phyloP scores from a whole-genome alignment of 2,797 vertebrate genomes.

The Pyrocephalus nanus region DNA sequence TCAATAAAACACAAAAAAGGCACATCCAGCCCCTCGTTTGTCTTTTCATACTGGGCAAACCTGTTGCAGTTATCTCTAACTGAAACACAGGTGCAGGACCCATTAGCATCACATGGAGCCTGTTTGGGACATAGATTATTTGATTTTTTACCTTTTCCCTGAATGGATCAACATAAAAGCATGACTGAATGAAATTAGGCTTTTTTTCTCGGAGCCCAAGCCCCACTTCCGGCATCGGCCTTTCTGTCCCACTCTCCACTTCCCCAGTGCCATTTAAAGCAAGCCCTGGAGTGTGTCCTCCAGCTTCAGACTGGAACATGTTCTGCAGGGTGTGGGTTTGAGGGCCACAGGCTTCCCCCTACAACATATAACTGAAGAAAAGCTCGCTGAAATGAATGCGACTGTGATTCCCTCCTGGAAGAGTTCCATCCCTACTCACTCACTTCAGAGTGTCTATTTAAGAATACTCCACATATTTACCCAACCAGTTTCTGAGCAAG shows the following conservation, averaged over 20 bases:
- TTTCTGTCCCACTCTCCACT: neutral
- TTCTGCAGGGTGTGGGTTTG: neutral
- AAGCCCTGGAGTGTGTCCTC: neutral
- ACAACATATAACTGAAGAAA: accelerated
- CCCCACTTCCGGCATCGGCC: too few species aligned
- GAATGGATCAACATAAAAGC: neutral
- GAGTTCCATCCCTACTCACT: neutral
- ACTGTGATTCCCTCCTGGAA: neutral
- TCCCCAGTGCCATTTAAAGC: neutral
- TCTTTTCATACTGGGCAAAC: neutral
- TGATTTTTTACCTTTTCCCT: neutral
- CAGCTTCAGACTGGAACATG: neutral
- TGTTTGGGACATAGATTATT: neutral
- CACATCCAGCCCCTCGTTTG: neutral
- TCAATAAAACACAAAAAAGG: neutral
- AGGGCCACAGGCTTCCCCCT: accelerated
- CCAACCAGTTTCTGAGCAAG: neutral
- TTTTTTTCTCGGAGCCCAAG: neutral
- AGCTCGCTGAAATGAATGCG: neutral
- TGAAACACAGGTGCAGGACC: neutral
- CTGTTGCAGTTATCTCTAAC: neutral
- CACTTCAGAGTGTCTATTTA: neutral
- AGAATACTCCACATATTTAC: neutral
- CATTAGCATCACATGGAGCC: neutral
- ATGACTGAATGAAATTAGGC: neutral